Evolutionary conservation across 2,113 vertebrate species (phyloP), one percentile per base, ranked within the genome.

Genomic region (Dunckerocampus dactyliophorus): DNA sequence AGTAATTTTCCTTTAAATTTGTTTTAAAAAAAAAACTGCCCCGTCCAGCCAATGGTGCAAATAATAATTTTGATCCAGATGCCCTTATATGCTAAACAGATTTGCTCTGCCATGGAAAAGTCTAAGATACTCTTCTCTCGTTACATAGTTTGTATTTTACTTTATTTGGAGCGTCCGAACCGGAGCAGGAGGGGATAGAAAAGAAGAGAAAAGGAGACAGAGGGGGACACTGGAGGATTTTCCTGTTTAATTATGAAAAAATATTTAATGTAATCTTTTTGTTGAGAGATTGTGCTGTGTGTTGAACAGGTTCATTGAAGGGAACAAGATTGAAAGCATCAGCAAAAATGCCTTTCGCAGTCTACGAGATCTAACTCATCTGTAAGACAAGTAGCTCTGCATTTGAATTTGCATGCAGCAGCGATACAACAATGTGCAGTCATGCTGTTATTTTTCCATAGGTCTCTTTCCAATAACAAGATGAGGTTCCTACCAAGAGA

Each of bases 381-480:
- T 99, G 96, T 99, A 92, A 95, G 95, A 95, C n/a, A 8, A 59
- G 4, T 4, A 31, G 1, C 6, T 9, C n/a, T 4, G 19, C 11
- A 14, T 52, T 1, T 15, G 15, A 42, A 34, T 34, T 34, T n/a
- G 8, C 1, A 10, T 21, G 2, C 20, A 58, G 17, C 12, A 37
- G 31, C 19, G 15, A 13, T 19, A 3, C n/a, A 42, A 15, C 12
- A n/a, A 20, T 56, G 5, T 21, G n/a, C 19, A 9, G 12, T 42
- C 6, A 56, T 20, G 2, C 34, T 22, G 3, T 6, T 59, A 9
- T 60, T 20, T 59, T 61, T 86, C 3, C 90, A 77, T 85, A 99
- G 96, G 76, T 99, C 96, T 60, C 89, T 99, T 80, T 93, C 96
- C 76, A 97, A 97, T 84, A 98, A 97, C 89, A 91, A 94, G 62